Percentiles rank a stretch among this genome's conserved stretches.
These are phyloP conservation scores for Drosophila sordidapex DNA, from an alignment of 2,888 invertebrate species.

Conservation along the genomic window DNA sequence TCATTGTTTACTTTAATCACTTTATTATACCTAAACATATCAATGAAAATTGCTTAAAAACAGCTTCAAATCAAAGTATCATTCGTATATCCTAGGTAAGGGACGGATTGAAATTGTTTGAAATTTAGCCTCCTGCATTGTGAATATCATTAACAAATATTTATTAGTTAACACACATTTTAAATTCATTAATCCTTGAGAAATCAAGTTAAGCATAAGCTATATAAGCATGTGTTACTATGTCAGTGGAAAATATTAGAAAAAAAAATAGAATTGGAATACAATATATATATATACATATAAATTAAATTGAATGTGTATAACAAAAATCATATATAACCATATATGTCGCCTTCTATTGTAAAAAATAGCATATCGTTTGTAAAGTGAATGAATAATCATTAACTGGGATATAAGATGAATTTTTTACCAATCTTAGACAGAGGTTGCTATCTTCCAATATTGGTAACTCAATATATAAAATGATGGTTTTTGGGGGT, in stretches of 20 bases:
- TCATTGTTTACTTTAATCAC: conserved; percentile 19
- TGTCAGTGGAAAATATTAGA: conserved; percentile 27
- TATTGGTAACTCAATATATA: background rate
- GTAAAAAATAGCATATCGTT: background rate
- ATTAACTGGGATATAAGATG: background rate
- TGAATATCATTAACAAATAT: conserved; percentile 52
- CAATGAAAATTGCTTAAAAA: conserved; percentile 52
- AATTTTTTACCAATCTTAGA: background rate
- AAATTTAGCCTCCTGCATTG: conserved; percentile 37
- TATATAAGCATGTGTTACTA: conserved; percentile 47
- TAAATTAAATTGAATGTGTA: conserved; percentile 34
- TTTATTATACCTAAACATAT: conserved; percentile 60
- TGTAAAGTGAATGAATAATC: background rate
- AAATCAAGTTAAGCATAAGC: conserved; percentile 30
- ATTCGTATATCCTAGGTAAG: conserved; percentile 38
- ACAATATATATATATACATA: conserved; percentile 9
- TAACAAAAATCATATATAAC: conserved; percentile 31
- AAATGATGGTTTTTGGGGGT: background rate
- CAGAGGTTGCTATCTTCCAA: background rate
- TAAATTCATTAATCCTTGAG: conserved; percentile 17
- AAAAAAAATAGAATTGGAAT: conserved; percentile 28
- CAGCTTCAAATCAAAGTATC: conserved; percentile 39
- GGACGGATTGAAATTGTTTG: conserved; percentile 8
- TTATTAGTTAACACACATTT: conserved; percentile 38
- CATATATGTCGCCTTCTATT: conserved; percentile 39